phyloP scores from a whole-genome alignment of 2,888 invertebrate genomes.

The Cheilosia pagana region DNA sequence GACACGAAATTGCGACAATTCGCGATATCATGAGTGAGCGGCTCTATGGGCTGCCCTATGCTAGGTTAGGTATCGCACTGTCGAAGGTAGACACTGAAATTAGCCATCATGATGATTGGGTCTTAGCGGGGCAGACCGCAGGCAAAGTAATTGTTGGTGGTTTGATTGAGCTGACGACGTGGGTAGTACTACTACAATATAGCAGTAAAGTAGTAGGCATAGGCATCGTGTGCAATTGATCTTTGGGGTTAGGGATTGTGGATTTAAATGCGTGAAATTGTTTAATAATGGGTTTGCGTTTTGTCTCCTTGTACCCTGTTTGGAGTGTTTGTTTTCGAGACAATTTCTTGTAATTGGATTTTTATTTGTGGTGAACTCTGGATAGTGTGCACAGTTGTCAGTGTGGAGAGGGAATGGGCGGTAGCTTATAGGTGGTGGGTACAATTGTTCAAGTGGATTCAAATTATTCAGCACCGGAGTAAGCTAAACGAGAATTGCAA shows the following conservation, averaged over 20 bases:
- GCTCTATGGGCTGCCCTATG: conserved; percentile 42
- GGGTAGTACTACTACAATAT: conserved; percentile 40
- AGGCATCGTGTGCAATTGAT: conserved; percentile 72
- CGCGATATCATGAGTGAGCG: conserved; percentile 63
- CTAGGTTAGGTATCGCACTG: conserved; percentile 60
- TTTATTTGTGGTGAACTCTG: conserved; percentile 72
- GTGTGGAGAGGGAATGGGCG: not conserved
- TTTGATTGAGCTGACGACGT: conserved; percentile 74
- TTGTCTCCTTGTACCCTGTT: conserved; percentile 29
- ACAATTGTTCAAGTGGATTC: not conserved
- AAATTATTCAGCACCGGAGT: too few species aligned
- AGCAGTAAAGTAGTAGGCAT: conserved; percentile 16
- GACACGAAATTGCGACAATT: conserved; percentile 71
- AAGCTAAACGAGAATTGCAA: too few species aligned
- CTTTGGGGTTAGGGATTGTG: conserved; percentile 70
- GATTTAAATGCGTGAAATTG: conserved; percentile 75
- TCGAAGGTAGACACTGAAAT: conserved; percentile 67
- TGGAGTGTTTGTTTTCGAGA: conserved; percentile 38
- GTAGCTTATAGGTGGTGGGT: not conserved
- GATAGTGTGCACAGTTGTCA: conserved; percentile 30
- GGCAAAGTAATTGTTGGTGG: conserved; percentile 73
- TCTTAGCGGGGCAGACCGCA: conserved; percentile 53
- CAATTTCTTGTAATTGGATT: conserved; percentile 72
- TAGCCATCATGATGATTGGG: conserved; percentile 63
- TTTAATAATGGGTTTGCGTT: conserved; percentile 69